Evolutionary conservation across 2,888 invertebrate genomes (phyloP), one percentile per base, ranked within the genome.

Genomic region (Phaedon cochleariae): DNA sequence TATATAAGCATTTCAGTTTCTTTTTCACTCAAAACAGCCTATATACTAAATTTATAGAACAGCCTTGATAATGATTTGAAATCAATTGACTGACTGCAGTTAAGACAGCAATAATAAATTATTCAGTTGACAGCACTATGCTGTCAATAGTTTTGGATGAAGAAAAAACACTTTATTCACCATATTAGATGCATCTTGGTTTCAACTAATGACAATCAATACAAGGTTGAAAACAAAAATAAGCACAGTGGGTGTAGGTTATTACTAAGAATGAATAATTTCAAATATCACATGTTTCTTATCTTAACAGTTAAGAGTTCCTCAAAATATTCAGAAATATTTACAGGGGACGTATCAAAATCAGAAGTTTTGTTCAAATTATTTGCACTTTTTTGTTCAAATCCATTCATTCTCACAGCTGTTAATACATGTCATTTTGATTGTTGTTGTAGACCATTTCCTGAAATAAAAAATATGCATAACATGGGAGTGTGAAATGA

Each of bases 231-330:
- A 5, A 34, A 10, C 31, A 34, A 34, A n/a, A 34, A 34, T 34
- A 10, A 34, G 31, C 31, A 34, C 3, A 41, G 15, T 3, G 3
- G 15, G 31, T 62, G 61, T n/a, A n/a, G n/a, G n/a, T n/a, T n/a
- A n/a, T n/a, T n/a, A 54, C 62, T 69, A 65, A 62, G 41, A 26
- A 61, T 58, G 26, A 59, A 67, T 67, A 65, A 68, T 69, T 61
- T 55, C 61, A 67, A 65, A 69, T 69, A 67, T 69, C 69, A 69
- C 69, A 67, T 65, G 49, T 65, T 52, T 60, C 52, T 62, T 58
- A 59, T 69, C 62, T 61, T 62, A 65, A 46, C 58, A 41, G 41
- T 63, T n/a, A 65, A 55, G 52, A 65, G 62, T 58, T 41, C 41
- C 57, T 5, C 26, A 7, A 26, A 26, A 26, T 5, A 61, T 67